phyloP scores from a whole-genome alignment of 1,140 invertebrate genomes.

The Drosophila leontia region DNA sequence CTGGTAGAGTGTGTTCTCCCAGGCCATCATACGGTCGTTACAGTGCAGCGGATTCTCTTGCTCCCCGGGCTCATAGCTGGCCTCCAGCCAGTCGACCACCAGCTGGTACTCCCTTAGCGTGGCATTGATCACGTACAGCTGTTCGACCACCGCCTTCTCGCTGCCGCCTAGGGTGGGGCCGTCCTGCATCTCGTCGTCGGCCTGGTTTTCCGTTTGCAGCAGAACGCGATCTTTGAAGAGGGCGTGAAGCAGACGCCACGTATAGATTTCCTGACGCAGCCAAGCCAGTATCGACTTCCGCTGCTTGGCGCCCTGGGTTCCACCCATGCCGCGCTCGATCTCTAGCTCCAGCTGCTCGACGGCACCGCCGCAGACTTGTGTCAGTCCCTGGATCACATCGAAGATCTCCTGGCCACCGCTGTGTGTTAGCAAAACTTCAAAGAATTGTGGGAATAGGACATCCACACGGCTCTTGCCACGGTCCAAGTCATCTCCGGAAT shows the following conservation, averaged over 20 bases:
- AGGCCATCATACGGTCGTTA: constrained; percentile 91
- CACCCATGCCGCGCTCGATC: constrained; percentile 43
- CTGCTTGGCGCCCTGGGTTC: constrained; percentile 55
- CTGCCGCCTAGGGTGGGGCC: constrained; percentile 85
- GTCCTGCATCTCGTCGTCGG: constrained; percentile 85
- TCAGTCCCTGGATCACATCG: constrained; percentile 87
- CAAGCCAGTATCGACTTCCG: constrained; percentile 76
- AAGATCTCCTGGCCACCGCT: constrained; percentile 86
- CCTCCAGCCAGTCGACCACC: constrained; percentile 97
- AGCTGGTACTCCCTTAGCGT: constrained; percentile 92
- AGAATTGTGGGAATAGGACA: constrained; percentile 87
- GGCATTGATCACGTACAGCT: constrained; percentile 86
- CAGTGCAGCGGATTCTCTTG: constrained; percentile 88
- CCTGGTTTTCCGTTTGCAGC: constrained; percentile 85
- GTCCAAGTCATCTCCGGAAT: constrained; percentile 51
- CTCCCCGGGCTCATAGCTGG: constrained; percentile 90
- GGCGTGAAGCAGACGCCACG: constrained; percentile 93
- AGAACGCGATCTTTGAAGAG: constrained; percentile 91
- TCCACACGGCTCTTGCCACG: constrained; percentile 80
- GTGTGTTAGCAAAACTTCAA: constrained; percentile 87
- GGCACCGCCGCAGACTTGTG: constrained; percentile 86
- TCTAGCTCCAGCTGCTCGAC: constrained; percentile 81
- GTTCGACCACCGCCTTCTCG: constrained; percentile 87
- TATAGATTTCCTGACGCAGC: constrained; percentile 93
- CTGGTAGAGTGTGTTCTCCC: constrained; percentile 95